Evolutionary conservation across 2,888 invertebrate genomes (phyloP).

Genomic region (Julus scanicus): DNA sequence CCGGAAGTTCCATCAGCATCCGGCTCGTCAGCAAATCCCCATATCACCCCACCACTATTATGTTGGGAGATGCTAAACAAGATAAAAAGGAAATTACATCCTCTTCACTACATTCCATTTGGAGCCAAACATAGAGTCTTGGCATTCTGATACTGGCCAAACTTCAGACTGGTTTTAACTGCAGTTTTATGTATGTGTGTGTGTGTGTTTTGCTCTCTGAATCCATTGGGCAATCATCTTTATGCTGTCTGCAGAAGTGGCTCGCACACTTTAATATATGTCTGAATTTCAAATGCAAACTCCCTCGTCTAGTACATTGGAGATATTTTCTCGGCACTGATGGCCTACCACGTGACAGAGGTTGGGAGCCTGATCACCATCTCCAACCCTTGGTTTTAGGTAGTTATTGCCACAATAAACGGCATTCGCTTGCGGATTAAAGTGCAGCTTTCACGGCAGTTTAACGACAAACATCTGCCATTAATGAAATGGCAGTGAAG

Average conservation of each 20-base stretch:
- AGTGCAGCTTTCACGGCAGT: conserved; percentile 27
- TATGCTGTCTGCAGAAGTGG: neutral
- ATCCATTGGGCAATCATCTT: neutral
- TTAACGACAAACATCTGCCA: conserved; percentile 32
- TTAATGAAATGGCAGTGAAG: neutral
- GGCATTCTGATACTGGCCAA: neutral
- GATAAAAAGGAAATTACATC: neutral
- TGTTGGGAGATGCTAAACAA: neutral
- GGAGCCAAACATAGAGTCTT: neutral
- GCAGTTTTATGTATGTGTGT: neutral
- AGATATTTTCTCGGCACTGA: neutral
- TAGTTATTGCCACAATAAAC: neutral
- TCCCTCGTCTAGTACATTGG: neutral
- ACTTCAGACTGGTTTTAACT: neutral
- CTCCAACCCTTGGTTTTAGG: neutral
- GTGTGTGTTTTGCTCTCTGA: neutral
- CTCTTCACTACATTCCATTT: neutral
- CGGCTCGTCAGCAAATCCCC: neutral
- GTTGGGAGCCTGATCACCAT: neutral
- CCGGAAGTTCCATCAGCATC: neutral
- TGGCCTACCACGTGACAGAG: neutral
- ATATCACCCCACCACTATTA: neutral
- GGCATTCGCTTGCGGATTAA: neutral
- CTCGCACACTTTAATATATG: neutral
- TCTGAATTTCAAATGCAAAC: neutral